phyloP scores from a whole-genome alignment of 2,113 vertebrate species.

The Aegotheles bennettii region DNA sequence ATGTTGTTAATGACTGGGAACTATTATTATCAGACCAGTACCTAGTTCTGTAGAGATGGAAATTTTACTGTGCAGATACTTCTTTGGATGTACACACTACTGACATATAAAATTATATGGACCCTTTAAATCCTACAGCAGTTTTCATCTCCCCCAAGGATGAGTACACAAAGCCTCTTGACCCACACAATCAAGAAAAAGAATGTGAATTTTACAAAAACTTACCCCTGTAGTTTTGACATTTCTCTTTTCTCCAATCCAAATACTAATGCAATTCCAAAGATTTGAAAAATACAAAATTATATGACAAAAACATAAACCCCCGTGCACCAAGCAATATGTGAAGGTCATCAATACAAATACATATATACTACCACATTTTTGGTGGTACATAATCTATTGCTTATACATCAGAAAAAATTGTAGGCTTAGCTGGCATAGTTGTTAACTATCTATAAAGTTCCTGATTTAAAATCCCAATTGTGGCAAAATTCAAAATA shows the following conservation, averaged over 20 bases:
- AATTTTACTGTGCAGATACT: background rate
- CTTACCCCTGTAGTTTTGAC: background rate
- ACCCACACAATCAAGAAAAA: background rate
- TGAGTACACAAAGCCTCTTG: background rate
- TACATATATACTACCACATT: background rate
- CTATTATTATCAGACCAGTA: background rate
- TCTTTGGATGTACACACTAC: background rate
- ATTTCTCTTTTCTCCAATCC: background rate
- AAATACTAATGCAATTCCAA: background rate
- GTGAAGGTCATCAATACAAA: background rate
- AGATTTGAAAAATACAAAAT: background rate
- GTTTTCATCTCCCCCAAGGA: background rate
- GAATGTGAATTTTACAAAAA: background rate
- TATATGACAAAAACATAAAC: background rate
- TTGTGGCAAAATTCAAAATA: background rate
- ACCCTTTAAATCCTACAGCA: background rate
- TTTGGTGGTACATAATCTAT: background rate
- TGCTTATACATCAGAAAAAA: background rate
- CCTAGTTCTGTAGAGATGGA: background rate
- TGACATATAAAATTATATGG: background rate
- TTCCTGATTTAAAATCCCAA: background rate
- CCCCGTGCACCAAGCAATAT: background rate
- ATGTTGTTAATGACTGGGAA: background rate
- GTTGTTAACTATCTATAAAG: background rate
- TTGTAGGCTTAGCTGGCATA: accelerated